These are phyloP conservation scores for Phaethon lepturus DNA, from an alignment of 2,113 vertebrate species.

Conservation along the genomic window DNA sequence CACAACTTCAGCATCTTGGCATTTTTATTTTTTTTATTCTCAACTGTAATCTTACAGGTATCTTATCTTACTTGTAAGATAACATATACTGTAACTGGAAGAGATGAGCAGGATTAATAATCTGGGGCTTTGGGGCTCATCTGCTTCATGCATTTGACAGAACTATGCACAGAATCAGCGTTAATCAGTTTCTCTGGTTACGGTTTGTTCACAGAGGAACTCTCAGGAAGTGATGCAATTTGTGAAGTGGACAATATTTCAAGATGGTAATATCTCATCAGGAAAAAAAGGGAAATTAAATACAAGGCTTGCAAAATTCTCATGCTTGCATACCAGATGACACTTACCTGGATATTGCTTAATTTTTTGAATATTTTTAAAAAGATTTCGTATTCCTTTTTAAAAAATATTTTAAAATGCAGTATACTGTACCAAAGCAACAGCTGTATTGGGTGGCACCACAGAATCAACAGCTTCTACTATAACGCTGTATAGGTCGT, in stretches of 20 bases:
- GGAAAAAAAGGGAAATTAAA: background rate
- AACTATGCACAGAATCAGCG: background rate
- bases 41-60: background rate
- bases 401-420: background rate
- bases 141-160: background rate
- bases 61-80: background rate
- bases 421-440: conserved; percentile 63
- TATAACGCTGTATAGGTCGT: conserved; percentile 72
- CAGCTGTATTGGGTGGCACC: conserved; percentile 72
- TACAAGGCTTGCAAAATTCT: background rate
- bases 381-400: background rate
- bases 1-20: background rate
- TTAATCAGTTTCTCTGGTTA: background rate
- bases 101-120: background rate
- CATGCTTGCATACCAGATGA: background rate
- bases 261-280: background rate
- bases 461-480: conserved; percentile 78
- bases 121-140: background rate
- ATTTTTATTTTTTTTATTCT: background rate
- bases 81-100: background rate
- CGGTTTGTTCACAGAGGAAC: background rate
- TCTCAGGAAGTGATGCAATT: background rate
- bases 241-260: background rate
- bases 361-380: background rate
- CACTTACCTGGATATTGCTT: background rate